Conservation (phyloP, 2,113 vertebrate genomes). For the Tupaia tana region DNA sequence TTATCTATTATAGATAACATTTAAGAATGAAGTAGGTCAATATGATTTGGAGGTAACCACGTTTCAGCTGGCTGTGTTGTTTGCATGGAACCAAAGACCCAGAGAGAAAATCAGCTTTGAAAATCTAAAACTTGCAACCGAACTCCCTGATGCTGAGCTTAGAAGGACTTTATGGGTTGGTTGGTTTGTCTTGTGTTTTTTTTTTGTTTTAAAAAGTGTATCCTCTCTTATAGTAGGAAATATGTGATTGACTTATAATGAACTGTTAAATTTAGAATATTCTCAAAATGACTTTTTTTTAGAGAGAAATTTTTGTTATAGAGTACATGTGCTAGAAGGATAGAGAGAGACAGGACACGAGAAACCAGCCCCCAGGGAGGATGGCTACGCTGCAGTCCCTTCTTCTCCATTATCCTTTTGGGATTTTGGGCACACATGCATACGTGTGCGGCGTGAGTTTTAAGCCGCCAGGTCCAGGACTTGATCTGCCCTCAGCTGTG, state of each 20-base stretch:
- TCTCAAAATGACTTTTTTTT: background rate
- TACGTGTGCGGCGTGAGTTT: too few relatives aligned
- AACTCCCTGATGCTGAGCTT: conserved; percentile 98
- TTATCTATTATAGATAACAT: conserved; percentile 92
- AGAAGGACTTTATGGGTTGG: conserved; percentile 97
- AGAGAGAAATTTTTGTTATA: too few relatives aligned
- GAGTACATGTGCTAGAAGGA: too few relatives aligned
- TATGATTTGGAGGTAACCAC: conserved; percentile 99
- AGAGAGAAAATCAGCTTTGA: conserved; percentile 99
- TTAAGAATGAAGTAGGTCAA: conserved; percentile 99
- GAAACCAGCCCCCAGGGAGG: too few relatives aligned
- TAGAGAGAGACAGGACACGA: too few relatives aligned
- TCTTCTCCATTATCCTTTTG: too few relatives aligned
- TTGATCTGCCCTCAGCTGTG: too few relatives aligned
- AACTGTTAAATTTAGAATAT: conserved; percentile 19
- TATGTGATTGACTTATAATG: background rate
- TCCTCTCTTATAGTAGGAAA: conserved; percentile 4
- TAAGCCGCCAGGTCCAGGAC: too few relatives aligned
- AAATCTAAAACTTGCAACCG: conserved; percentile 98
- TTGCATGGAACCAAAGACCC: conserved; percentile 99
- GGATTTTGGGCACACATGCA: too few relatives aligned
- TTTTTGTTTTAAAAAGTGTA: conserved; percentile 33
- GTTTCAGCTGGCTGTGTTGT: conserved; percentile 98
- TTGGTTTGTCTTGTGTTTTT: conserved; percentile 79
- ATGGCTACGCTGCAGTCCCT: too few relatives aligned